Conservation (phyloP, 1,140 invertebrate species). For the Diplogasteroides magnus region DNA sequence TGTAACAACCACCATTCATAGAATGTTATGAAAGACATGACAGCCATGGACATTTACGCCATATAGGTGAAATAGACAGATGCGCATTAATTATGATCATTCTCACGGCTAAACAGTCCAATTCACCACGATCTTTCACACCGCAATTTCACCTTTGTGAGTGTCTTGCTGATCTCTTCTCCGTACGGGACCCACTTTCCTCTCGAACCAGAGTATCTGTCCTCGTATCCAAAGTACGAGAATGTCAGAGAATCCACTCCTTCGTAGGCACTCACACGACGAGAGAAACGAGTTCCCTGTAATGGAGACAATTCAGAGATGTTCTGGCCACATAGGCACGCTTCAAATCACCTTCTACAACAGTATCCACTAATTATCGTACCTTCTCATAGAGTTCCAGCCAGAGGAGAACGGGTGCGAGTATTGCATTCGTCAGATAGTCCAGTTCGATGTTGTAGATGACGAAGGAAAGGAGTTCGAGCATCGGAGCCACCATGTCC, state of each 20-base stretch:
- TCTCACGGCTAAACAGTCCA: too few species aligned
- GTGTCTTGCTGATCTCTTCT: background rate
- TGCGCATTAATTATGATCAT: too few species aligned
- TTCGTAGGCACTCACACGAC: background rate
- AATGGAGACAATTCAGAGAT: background rate
- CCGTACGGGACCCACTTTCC: background rate
- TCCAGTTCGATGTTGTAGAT: conserved; percentile 6
- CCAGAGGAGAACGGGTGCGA: conserved; percentile 71
- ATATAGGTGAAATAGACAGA: too few species aligned
- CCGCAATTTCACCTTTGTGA: background rate
- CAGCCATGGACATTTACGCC: too few species aligned
- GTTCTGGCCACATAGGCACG: background rate
- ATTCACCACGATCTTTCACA: too few species aligned
- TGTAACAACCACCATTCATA: too few species aligned
- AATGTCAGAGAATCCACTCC: background rate
- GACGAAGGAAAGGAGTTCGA: conserved; percentile 14
- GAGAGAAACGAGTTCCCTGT: background rate
- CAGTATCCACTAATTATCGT: background rate
- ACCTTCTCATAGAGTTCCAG: conserved; percentile 75
- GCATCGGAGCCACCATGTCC: conserved; percentile 7
- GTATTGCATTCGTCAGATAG: conserved; percentile 64
- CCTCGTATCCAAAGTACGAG: background rate
- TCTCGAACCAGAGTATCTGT: background rate
- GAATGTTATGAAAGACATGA: too few species aligned
- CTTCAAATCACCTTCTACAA: background rate